Conservation (phyloP, 2,888 invertebrate genomes). For the Caenorhabditis plicata region DNA sequence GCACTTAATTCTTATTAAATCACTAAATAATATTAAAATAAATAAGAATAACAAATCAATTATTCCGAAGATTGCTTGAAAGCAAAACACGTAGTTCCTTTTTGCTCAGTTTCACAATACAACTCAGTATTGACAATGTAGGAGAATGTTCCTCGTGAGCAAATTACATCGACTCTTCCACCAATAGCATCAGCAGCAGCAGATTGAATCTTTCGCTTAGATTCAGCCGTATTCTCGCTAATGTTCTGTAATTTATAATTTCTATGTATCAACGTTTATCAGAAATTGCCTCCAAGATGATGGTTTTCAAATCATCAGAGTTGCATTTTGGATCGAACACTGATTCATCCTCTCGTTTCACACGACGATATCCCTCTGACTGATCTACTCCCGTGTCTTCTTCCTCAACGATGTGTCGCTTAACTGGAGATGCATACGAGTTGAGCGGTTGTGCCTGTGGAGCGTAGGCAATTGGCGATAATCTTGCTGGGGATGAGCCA, state of each 20-base stretch:
- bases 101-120: conserved; percentile 47
- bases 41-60: not conserved
- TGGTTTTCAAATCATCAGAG: conserved; percentile 44
- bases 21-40: too few species aligned
- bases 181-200: conserved; percentile 16
- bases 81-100: conserved; percentile 62
- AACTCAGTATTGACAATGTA: conserved; percentile 59
- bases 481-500: conserved; percentile 5
- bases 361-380: conserved; percentile 23
- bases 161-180: conserved; percentile 56
- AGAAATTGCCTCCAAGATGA: conserved; percentile 38
- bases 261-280: not conserved
- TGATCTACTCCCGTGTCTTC: conserved; percentile 27
- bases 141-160: conserved; percentile 57
- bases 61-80: conserved; percentile 52
- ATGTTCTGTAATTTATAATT: conserved; percentile 52
- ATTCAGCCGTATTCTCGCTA: conserved; percentile 49
- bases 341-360: conserved; percentile 40
- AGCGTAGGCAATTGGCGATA: conserved; percentile 12
- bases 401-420: conserved; percentile 16
- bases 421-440: conserved; percentile 22
- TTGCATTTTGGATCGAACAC: conserved; percentile 55
- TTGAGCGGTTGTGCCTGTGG: conserved; percentile 6
- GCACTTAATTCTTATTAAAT: too few species aligned
- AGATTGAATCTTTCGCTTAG: conserved; percentile 57